Evolutionary conservation across 1,140 invertebrate genomes (phyloP).

Genomic region (Drosophila azteca): DNA sequence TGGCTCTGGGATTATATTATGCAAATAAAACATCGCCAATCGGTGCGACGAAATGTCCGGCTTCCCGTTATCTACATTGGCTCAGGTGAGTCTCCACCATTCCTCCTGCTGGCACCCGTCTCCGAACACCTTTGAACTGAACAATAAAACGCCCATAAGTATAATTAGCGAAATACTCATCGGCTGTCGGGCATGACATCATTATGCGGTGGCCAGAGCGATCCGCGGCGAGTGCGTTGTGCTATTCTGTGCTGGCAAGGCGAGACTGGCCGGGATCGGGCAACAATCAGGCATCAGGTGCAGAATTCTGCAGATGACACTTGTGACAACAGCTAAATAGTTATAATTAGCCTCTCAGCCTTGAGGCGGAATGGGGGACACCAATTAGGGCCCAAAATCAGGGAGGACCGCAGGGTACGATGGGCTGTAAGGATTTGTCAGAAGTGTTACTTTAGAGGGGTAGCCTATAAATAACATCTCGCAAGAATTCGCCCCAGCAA

Average conservation of each 20-base stretch:
- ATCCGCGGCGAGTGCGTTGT: conserved; percentile 23
- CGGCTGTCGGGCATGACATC: conserved; percentile 44
- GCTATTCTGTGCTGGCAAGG: conserved; percentile 41
- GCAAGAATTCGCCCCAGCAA: too few relatives aligned
- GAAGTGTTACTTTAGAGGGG: too few relatives aligned
- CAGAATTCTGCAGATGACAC: conserved; percentile 67
- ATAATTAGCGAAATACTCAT: conserved; percentile 26
- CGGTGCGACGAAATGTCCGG: conserved; percentile 56
- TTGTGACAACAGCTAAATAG: conserved; percentile 78
- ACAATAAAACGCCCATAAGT: conserved; percentile 25
- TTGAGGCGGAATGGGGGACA: conserved; percentile 26
- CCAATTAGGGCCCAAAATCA: conserved; percentile 15
- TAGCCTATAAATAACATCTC: too few relatives aligned
- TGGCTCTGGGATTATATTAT: conserved; percentile 78
- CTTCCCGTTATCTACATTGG: conserved; percentile 68
- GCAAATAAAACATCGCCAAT: conserved; percentile 62
- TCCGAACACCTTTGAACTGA: conserved; percentile 6
- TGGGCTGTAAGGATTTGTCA: too few relatives aligned
- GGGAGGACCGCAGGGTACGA: too few relatives aligned
- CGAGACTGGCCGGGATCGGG: conserved; percentile 56
- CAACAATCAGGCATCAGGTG: conserved; percentile 31
- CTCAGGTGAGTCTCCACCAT: conserved; percentile 58
- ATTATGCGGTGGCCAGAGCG: conserved; percentile 26
- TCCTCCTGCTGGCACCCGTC: neutral
- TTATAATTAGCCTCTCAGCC: conserved; percentile 64